Conservation (phyloP, 2,797 vertebrate species). For the Moxostoma hubbsi region DNA sequence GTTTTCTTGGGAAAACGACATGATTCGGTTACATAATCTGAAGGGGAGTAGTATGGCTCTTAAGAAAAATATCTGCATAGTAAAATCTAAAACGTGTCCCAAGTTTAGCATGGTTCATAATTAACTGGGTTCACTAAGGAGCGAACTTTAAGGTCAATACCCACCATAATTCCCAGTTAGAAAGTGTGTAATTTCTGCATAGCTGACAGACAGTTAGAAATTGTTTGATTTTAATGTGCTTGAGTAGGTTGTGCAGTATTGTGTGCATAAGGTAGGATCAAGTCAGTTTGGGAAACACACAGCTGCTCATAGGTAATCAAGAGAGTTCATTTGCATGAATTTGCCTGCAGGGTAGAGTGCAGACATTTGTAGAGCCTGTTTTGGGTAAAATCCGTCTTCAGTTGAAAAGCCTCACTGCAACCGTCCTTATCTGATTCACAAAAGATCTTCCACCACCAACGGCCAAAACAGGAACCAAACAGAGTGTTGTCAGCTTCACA, state of each 20-base stretch:
- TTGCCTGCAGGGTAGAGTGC: conserved; percentile 14
- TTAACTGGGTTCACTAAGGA: conserved; percentile 3
- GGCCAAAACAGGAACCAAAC: conserved; percentile 24
- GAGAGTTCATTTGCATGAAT: conserved; percentile 47
- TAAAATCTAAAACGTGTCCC: background rate
- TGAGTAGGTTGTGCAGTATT: background rate
- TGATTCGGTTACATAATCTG: conserved; percentile 1
- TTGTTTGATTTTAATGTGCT: too few species aligned
- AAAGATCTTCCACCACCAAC: conserved; percentile 27
- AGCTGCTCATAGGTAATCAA: conserved; percentile 24
- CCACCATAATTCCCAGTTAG: background rate
- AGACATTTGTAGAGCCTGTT: conserved; percentile 7
- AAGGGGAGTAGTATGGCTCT: background rate
- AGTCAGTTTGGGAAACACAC: background rate
- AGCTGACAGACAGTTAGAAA: too few species aligned
- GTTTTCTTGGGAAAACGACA: background rate
- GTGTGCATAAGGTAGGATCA: background rate
- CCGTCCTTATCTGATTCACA: conserved; percentile 31
- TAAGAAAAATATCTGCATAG: conserved; percentile 19
- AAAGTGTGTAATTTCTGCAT: background rate
- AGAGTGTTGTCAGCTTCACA: background rate
- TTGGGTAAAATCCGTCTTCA: conserved; percentile 5
- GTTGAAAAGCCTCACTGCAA: conserved; percentile 26
- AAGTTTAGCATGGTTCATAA: background rate
- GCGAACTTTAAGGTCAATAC: background rate